A percentile compares a stretch with the other conserved stretches of the same genome.
These are phyloP conservation scores for Gambelia wislizenii DNA, from an alignment of 2,797 vertebrate genomes.

Conservation along the genomic window DNA sequence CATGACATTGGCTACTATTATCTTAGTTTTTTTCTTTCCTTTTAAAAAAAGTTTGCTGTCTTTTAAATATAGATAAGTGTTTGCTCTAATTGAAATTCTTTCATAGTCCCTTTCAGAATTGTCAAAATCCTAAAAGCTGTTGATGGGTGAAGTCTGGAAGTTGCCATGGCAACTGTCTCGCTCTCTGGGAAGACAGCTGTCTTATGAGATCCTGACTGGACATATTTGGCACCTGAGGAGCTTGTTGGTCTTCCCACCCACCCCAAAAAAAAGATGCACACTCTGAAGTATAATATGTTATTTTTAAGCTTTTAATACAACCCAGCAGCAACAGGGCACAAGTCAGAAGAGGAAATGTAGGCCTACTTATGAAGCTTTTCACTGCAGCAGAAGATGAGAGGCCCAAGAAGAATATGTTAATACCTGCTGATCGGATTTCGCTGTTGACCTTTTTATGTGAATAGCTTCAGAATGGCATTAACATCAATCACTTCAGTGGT, in stretches of 20 bases:
- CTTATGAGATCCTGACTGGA: constrained; percentile 68
- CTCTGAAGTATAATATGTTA: constrained; percentile 60
- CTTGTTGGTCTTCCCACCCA: constrained; percentile 47
- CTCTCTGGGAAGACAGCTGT: constrained; percentile 71
- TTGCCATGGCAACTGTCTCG: constrained; percentile 77
- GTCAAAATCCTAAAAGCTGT: constrained; percentile 80
- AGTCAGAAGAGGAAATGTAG: constrained; percentile 15
- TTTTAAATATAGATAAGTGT: constrained; percentile 73
- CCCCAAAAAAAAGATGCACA: constrained; percentile 34
- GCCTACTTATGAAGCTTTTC: constrained; percentile 26
- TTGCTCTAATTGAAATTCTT: constrained; percentile 81
- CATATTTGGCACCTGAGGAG: constrained; percentile 71
- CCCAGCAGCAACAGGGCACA: background rate
- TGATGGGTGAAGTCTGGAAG: constrained; percentile 74
- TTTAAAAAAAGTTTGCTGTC: constrained; percentile 59
- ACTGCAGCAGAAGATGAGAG: constrained; percentile 10
- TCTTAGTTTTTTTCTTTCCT: constrained; percentile 12
- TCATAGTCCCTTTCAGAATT: constrained; percentile 81
- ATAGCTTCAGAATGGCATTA: constrained; percentile 51
- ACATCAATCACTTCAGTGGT: constrained; percentile 16
- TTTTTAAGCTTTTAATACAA: constrained; percentile 51
- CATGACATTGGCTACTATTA: constrained; percentile 53
- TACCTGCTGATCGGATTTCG: constrained; percentile 13
- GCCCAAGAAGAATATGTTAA: constrained; percentile 45
- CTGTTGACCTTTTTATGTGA: constrained; percentile 49